Base-by-base conservation (phyloP, 2,797 vertebrate species). In the Tiaroga cobitis region DNA sequence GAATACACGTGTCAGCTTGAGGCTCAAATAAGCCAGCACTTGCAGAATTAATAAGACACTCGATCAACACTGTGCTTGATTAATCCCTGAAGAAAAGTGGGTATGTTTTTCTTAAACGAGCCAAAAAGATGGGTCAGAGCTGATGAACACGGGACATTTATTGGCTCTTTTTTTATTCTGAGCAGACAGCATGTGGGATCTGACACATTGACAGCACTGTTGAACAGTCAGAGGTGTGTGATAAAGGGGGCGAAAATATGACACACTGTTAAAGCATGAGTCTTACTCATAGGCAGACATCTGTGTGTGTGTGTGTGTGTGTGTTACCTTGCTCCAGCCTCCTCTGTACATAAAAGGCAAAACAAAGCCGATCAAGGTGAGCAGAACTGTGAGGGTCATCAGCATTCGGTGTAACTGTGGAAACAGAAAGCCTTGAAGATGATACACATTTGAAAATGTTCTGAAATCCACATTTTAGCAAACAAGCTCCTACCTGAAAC, bases 301-400 rank as follows among this genome's bases (percentile, higher is more conserved):
- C 24, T 43, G 46, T 73, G 19, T 77, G 51, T 56, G 37, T 56
- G 75, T 79, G 37, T 79, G 79, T 86, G 79, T 68, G 79, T 84
- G 79, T 61, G 92, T 94, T 92, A 97, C 96, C 56, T 91, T 80
- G 85, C 94, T 97, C 96, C 97, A 97, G n/a, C 96, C 95, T 88
- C 93, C 92, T 89, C 96, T 91, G 89, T 98, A 97, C 11, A 96
- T 65, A 85, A 98, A 97, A 46, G 97, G 96, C 82, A 97, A 90
- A 11, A 94, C 84, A 87, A 97, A 96, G 82, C 95, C 96, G 80
- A 92, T 29, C 81, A 90, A 90, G 13, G 96, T 96, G 82, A 97
- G 91, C 5, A 85, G 29, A 77, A 96, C 93, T 0, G 96, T 94
- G 24, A 92, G 87, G 3, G 93, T n/a, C 97, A 97, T 97, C 43